These are phyloP conservation scores for Xestia sexstrigata DNA, from an alignment of 2,888 invertebrate species.

Conservation along the genomic window DNA sequence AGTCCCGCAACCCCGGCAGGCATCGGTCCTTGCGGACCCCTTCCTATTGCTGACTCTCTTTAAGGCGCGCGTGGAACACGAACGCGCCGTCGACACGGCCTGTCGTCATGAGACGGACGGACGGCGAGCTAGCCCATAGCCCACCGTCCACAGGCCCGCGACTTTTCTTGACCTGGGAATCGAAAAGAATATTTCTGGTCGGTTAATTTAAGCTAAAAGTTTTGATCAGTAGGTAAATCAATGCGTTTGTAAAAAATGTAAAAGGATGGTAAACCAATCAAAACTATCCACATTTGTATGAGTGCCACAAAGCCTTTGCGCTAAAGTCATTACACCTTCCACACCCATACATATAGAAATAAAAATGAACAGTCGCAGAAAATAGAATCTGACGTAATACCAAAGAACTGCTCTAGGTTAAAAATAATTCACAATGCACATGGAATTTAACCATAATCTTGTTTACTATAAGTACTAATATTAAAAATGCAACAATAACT, in stretches of 20 bases:
- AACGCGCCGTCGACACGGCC: too few relatives aligned
- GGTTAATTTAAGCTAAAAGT: too few relatives aligned
- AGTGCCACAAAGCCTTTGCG: neutral
- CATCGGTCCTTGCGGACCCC: too few relatives aligned
- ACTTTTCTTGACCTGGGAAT: too few relatives aligned
- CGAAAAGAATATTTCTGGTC: too few relatives aligned
- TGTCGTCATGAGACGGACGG: too few relatives aligned
- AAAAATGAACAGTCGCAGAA: conserved; percentile 31
- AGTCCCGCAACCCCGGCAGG: too few relatives aligned
- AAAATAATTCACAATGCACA: conserved; percentile 45
- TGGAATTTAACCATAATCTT: conserved; percentile 45
- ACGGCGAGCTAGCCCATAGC: too few relatives aligned
- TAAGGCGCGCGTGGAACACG: too few relatives aligned
- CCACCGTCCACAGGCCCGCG: too few relatives aligned
- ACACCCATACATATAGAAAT: neutral
- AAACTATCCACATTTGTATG: neutral
- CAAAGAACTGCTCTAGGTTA: conserved; percentile 35
- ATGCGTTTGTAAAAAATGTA: neutral
- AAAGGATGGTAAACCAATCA: neutral
- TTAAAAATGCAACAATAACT: neutral
- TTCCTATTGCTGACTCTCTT: too few relatives aligned
- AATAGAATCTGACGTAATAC: conserved; percentile 37
- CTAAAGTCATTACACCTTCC: conserved; percentile 4
- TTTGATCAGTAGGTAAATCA: neutral
- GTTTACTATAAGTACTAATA: conserved; percentile 24